A percentile compares a stretch with the other conserved stretches of the same genome.
These are phyloP conservation scores for Sanderia malayensis DNA, from an alignment of 30 jellyfish, hydroid and myxozoan genomes.

Conservation along the genomic window DNA sequence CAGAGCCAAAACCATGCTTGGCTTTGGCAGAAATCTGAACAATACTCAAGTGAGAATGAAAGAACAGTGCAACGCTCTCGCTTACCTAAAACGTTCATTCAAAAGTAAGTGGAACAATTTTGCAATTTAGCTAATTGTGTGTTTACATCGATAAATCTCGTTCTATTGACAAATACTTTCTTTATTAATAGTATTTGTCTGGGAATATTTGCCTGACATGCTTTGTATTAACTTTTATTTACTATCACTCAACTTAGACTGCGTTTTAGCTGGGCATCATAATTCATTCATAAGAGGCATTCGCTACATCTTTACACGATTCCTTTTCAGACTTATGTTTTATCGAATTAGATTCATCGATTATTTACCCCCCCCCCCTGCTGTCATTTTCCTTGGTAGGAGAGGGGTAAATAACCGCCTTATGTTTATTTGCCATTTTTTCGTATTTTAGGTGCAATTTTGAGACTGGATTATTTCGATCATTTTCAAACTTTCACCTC, in stretches of 20 bases:
- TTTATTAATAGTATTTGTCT: too few relatives aligned
- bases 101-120: neutral
- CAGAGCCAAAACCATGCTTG: neutral
- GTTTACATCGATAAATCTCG: neutral
- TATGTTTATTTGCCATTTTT: too few relatives aligned
- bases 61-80: neutral
- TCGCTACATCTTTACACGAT: neutral
- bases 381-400: too few relatives aligned
- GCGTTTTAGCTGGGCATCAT: too few relatives aligned
- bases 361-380: too few relatives aligned
- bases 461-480: slow-evolving; percentile 17
- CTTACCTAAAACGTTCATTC: neutral
- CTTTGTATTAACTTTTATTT: neutral
- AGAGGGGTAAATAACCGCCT: too few relatives aligned
- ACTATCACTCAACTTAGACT: too few relatives aligned
- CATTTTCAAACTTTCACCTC: neutral
- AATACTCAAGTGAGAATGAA: neutral
- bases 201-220: neutral
- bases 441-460: slow-evolving; percentile 1
- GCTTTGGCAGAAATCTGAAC: neutral
- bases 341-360: too few relatives aligned
- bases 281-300: neutral
- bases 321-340: too few relatives aligned
- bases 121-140: neutral
- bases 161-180: neutral